Conservation (phyloP, 2,888 invertebrate genomes). For the Hirtodrosophila trivittata region DNA sequence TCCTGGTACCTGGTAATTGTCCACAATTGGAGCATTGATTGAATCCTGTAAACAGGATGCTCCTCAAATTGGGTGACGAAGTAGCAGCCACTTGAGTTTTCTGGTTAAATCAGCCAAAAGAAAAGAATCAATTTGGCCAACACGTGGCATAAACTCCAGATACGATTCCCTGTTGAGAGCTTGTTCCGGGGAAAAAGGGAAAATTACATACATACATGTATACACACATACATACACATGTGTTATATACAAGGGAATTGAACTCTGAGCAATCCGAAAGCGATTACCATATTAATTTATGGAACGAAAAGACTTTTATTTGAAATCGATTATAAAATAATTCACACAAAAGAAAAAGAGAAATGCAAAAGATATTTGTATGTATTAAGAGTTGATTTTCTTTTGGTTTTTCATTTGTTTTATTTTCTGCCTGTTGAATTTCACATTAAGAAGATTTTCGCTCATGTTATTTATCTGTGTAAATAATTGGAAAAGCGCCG, state of each 20-base stretch:
- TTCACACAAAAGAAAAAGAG: constrained; percentile 36
- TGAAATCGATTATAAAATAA: constrained; percentile 53
- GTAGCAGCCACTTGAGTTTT: constrained; percentile 22
- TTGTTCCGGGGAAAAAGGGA: constrained; percentile 20
- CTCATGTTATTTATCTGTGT: constrained; percentile 51
- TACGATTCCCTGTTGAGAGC: neutral
- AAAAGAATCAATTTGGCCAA: neutral
- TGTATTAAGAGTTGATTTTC: too few species aligned
- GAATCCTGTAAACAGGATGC: constrained; percentile 72
- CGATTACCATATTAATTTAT: constrained; percentile 60
- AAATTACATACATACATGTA: constrained; percentile 5
- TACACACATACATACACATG: too few species aligned
- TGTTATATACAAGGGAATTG: constrained; percentile 26
- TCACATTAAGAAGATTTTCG: constrained; percentile 57
- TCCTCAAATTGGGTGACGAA: constrained; percentile 55
- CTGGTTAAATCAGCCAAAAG: constrained; percentile 3
- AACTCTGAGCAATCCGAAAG: constrained; percentile 35
- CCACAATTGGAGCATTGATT: constrained; percentile 13
- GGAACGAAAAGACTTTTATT: constrained; percentile 44
- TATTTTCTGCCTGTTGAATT: constrained; percentile 51
- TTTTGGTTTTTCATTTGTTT: constrained; percentile 10
- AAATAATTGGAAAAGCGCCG: constrained; percentile 62
- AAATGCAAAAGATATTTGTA: constrained; percentile 23
- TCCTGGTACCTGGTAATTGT: constrained; percentile 36
- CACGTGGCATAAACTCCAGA: constrained; percentile 14